Base-by-base conservation (phyloP, 2,888 invertebrate genomes). In the Beris chalybata region DNA sequence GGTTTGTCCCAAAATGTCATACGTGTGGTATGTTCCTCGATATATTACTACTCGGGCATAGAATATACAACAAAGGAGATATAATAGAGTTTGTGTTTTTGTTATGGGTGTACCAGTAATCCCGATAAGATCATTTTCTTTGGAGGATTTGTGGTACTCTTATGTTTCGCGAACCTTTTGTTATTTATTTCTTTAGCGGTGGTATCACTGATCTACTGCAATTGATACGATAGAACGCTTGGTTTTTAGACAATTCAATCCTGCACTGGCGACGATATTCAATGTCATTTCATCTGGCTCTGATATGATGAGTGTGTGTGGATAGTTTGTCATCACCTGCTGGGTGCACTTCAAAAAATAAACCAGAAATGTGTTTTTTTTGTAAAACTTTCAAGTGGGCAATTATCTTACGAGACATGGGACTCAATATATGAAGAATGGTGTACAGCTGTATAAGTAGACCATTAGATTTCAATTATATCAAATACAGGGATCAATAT, bases 291-390 rank as follows among this genome's bases (percentile, higher is more conserved):
- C 59, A 48, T 59, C 48, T 31, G 22, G 32, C 50, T 48, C 32
- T 38, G 13, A 15, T 43, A 38, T 52, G 30, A 22, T 22, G 22
- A 38, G 38, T 11, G 61, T 32, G 50, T 61, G 50, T 15, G 15
- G 61, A 43, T 61, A 52, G 50, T 61, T 61, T 61, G 61, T 61
- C 61, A 52, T 50, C 61, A 61, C 61, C 61, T 61, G 61, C 61
- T 52, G 50, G 52, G 61, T 22, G 22, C 43, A 61, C 61, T 61
- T 61, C 50, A 61, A 32, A 52, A 50, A 61, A 50, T 61, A 61
- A 61, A 61, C 61, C 61, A 61, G 12, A 50, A 50, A 38, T 61
- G 38, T 9, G 38, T 38, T 38, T 38, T 38, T 38, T 38, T 9
- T 9, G 11, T 52, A 38, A 15, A 12, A 52, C 38, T 38, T 38